Base-by-base conservation (phyloP, 2,797 vertebrate species). In the Uromys caudimaculatus region DNA sequence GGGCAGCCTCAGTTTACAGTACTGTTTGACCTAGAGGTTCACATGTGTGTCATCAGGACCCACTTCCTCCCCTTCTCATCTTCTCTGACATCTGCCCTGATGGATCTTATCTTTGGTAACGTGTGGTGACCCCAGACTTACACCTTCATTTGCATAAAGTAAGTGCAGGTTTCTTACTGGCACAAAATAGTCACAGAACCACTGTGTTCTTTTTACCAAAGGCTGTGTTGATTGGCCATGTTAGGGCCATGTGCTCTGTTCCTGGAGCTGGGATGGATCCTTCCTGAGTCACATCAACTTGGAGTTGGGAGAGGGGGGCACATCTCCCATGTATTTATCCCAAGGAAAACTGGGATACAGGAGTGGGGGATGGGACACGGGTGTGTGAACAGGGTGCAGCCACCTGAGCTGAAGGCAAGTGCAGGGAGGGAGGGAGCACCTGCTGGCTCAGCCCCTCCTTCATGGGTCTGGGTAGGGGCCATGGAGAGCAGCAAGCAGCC, bases 1-100 rank as follows among this genome's bases (percentile, higher is more conserved):
- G 14, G 62, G 14, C 87, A 50, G 58, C 73, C 69, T 93, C 47
- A 73, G 38, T 77, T 90, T 94, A 44, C 77, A 82, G 89, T 78
- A 35, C 41, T 27, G 0, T 84, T 94, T 92, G 90, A 84, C 87
- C 50, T 64, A 62, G 77, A 77, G 32, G 21, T 23, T 90, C 77
- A 67, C 77, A 77, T 19, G 16, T 2, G 35, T 50, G 9, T 73
- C 54, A 16, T 47, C 32, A 29, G 54, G 29, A 56, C 23, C 60
- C 14, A 3, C 7, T 92, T 76, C 24, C 56, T 89, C 24, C 71
- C 11, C 60, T 23, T 47, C 52, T 41, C 71, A 23, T 76, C 35
- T 64, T 75, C 29, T 67, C 83, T 91, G 89, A 89, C 71, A 38
- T 82, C 67, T 54, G n/a, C 67, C 50, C 64, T 19, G 9, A 71